Conservation (phyloP, 2,113 vertebrate species). For the Anthoscopus minutus region DNA sequence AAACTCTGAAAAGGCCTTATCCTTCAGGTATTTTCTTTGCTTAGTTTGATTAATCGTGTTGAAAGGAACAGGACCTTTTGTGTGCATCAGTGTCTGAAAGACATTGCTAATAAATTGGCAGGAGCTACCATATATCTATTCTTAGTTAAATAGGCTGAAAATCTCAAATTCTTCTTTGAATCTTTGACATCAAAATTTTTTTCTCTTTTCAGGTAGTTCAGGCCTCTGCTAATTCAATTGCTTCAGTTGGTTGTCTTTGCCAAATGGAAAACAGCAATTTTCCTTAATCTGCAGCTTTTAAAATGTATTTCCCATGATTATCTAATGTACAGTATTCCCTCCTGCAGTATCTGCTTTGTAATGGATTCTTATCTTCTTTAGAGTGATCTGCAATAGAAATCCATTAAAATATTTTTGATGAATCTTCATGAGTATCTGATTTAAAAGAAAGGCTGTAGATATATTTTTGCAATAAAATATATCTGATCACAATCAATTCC, state of each 20-base stretch:
- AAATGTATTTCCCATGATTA: conserved; percentile 31
- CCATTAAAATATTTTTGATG: background rate
- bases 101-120: background rate
- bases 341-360: background rate
- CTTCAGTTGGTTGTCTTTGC: conserved; percentile 23
- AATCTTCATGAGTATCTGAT: background rate
- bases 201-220: background rate
- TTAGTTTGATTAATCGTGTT: background rate
- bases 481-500: background rate
- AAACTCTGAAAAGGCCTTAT: background rate
- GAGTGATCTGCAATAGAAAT: background rate
- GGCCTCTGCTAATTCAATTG: background rate
- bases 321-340: background rate
- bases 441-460: background rate
- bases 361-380: background rate
- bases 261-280: conserved; percentile 41
- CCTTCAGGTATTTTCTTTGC: background rate
- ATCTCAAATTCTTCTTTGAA: background rate
- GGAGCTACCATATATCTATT: background rate
- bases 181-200: background rate
- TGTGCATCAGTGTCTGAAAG: background rate
- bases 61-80: background rate
- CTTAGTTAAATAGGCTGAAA: conserved; percentile 1
- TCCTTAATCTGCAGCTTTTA: conserved; percentile 37
- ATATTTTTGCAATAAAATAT: background rate